These are phyloP conservation scores for Numida meleagris DNA, from an alignment of 2,113 vertebrate species.

Conservation along the genomic window DNA sequence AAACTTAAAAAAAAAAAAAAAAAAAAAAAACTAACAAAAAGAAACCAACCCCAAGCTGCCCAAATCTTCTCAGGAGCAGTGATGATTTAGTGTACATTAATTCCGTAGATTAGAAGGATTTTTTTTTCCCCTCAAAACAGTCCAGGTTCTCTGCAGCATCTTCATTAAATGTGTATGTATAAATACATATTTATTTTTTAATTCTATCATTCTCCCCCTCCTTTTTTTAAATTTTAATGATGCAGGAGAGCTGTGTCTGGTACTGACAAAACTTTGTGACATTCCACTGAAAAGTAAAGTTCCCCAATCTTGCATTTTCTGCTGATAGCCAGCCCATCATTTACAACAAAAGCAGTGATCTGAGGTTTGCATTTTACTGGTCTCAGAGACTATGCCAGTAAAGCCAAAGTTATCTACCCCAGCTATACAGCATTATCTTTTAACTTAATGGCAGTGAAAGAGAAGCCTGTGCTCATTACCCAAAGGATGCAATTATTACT, in stretches of 20 bases:
- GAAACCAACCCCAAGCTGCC: neutral
- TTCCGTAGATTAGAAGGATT: neutral
- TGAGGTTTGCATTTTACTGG: neutral
- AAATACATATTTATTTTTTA: neutral
- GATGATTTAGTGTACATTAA: neutral
- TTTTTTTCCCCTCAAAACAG: neutral
- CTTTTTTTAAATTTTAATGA: neutral
- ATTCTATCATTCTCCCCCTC: neutral
- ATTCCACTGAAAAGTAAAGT: neutral
- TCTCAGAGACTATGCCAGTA: neutral
- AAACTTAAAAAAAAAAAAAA: neutral
- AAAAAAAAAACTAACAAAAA: too few relatives aligned
- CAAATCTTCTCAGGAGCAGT: neutral
- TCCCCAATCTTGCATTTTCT: neutral
- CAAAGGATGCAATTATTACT: conserved; percentile 40
- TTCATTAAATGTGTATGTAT: neutral
- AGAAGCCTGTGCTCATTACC: conserved; percentile 5
- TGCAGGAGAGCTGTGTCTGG: neutral
- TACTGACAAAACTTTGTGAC: neutral
- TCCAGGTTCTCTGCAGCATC: neutral
- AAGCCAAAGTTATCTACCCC: neutral
- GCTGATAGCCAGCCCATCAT: neutral
- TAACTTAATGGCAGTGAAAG: conserved; percentile 15
- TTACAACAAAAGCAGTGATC: neutral
- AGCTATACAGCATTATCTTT: neutral